phyloP scores from a whole-genome alignment of 2,113 vertebrate genomes.

The Neofelis nebulosa region DNA sequence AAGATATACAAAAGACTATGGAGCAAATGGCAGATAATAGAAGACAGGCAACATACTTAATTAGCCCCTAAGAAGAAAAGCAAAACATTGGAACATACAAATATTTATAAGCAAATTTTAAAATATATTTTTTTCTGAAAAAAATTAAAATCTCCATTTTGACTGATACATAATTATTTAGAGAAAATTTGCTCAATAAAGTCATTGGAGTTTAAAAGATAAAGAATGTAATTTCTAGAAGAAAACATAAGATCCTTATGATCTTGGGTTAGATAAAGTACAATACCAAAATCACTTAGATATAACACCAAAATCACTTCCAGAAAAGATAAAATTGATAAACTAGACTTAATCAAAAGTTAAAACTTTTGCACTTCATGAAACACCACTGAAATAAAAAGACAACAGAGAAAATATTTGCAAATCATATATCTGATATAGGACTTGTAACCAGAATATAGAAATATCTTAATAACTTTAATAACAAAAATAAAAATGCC shows the following conservation, averaged over 20 bases:
- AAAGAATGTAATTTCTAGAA: background rate
- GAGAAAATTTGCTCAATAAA: background rate
- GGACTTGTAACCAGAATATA: background rate
- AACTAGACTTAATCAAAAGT: background rate
- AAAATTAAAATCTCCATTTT: background rate
- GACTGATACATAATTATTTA: background rate
- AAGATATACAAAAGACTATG: background rate
- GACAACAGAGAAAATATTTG: background rate
- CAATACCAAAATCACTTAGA: background rate
- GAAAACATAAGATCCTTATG: background rate
- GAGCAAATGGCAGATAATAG: background rate
- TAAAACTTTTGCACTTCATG: background rate
- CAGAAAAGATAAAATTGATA: background rate
- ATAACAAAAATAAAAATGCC: background rate
- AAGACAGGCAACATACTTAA: background rate
- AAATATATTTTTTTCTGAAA: background rate
- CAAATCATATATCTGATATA: background rate
- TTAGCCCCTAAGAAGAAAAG: background rate
- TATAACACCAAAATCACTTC: background rate
- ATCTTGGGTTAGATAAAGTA: background rate
- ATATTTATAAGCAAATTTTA: background rate
- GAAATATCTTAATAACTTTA: background rate
- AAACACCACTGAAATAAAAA: background rate
- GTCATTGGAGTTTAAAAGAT: background rate
- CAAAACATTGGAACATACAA: background rate